Percentiles rank a stretch among this genome's conserved stretches.
Conservation (phyloP, 2,888 invertebrate genomes). For the Sinhomidia bicolor region DNA sequence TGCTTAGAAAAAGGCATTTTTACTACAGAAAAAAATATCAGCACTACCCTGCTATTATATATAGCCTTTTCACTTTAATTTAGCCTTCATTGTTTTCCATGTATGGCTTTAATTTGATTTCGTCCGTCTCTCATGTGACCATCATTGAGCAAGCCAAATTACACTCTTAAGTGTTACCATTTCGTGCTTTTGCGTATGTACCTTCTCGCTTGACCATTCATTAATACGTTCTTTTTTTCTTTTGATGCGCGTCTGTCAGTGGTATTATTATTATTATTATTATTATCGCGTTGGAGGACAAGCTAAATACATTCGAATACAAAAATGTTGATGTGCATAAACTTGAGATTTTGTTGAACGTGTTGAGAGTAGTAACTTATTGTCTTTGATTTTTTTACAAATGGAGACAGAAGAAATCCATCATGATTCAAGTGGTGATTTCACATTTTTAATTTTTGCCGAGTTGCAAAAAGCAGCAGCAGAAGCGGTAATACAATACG, state of each 20-base stretch:
- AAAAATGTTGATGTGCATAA: not conserved
- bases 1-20: not conserved
- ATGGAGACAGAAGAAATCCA: not conserved
- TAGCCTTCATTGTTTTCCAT: conserved; percentile 62
- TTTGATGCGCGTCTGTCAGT: not conserved
- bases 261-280: not conserved
- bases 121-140: not conserved
- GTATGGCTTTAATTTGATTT: conserved; percentile 55
- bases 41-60: not conserved
- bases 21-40: not conserved
- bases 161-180: not conserved
- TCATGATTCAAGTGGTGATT: not conserved
- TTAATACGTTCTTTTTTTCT: not conserved
- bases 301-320: not conserved
- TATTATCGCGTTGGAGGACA: conserved; percentile 35
- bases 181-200: not conserved
- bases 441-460: conserved; percentile 1
- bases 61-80: conserved; percentile 28
- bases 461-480: not conserved
- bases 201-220: conserved; percentile 37
- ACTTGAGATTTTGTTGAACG: not conserved
- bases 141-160: not conserved
- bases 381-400: not conserved
- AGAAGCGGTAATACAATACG: not conserved
- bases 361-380: not conserved